These are phyloP conservation scores for Myotis brandtii DNA, from an alignment of 2,113 vertebrate genomes.

Conservation along the genomic window DNA sequence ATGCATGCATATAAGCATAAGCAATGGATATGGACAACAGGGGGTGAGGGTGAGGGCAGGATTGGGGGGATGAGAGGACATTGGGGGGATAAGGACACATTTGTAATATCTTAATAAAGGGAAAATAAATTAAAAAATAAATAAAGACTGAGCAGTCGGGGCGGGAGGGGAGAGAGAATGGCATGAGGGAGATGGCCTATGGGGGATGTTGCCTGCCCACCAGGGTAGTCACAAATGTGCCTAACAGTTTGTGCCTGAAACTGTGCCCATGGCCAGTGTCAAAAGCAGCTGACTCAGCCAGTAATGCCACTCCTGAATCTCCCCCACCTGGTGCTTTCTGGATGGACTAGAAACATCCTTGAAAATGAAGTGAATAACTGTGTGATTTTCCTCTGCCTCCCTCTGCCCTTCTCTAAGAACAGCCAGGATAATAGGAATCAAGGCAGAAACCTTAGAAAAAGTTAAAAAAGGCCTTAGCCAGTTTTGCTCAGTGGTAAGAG, in stretches of 20 bases:
- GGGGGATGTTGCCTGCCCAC: neutral
- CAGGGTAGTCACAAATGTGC: neutral
- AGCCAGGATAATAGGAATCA: neutral
- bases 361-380: neutral
- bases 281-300: neutral
- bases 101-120: too few species aligned
- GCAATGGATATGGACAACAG: too few species aligned
- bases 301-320: neutral
- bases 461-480: neutral
- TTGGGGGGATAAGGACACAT: too few species aligned
- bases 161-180: neutral
- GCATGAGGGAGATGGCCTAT: neutral
- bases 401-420: neutral
- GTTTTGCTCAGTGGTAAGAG: too few species aligned
- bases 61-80: too few species aligned
- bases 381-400: neutral
- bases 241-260: neutral
- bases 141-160: neutral
- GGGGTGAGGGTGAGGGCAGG: too few species aligned
- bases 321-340: neutral
- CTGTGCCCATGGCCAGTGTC: neutral
- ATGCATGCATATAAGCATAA: too few species aligned
- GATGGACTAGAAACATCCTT: neutral
- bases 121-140: too few species aligned
- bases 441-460: neutral